Conservation (phyloP, 1,140 invertebrate species). For the Drosophila neocordata region DNA sequence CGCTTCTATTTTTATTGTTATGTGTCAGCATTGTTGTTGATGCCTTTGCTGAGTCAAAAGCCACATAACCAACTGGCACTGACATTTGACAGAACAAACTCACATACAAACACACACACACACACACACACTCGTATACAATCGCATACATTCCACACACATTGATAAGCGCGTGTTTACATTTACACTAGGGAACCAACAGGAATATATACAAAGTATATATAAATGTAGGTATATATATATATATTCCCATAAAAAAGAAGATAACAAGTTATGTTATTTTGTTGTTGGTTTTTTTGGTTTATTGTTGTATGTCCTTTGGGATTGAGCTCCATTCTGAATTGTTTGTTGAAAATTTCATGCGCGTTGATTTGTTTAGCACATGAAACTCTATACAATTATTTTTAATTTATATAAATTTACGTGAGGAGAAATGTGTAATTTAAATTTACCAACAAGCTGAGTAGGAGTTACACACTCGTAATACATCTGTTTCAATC, state of each 20-base stretch:
- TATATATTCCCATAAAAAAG: constrained; percentile 45
- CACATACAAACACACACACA: constrained; percentile 19
- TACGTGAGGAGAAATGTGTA: constrained; percentile 32
- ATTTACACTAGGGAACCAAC: constrained; percentile 64
- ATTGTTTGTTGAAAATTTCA: constrained; percentile 57
- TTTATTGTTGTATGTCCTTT: constrained; percentile 40
- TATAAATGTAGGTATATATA: constrained; percentile 37
- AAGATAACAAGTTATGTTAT: constrained; percentile 73
- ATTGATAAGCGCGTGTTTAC: constrained; percentile 72
- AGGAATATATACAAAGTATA: constrained; percentile 33
- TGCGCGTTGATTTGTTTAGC: constrained; percentile 69
- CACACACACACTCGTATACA: constrained; percentile 2
- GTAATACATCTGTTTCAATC: constrained; percentile 16
- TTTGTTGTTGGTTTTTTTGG: constrained; percentile 31
- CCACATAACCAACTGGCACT: constrained; percentile 74
- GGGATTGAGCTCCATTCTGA: constrained; percentile 21
- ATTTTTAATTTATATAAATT: constrained; percentile 66
- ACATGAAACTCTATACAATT: constrained; percentile 43
- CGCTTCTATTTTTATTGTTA: constrained; percentile 69
- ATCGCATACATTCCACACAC: constrained; percentile 12
- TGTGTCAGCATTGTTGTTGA: constrained; percentile 60
- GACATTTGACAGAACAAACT: constrained; percentile 65
- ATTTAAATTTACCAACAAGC: constrained; percentile 53
- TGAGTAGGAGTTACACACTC: background rate
- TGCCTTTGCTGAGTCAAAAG: constrained; percentile 63